A percentile compares a stretch with the other conserved stretches of the same genome.
Conservation (phyloP, 2,797 vertebrate species). For the Furcifer pardalis region DNA sequence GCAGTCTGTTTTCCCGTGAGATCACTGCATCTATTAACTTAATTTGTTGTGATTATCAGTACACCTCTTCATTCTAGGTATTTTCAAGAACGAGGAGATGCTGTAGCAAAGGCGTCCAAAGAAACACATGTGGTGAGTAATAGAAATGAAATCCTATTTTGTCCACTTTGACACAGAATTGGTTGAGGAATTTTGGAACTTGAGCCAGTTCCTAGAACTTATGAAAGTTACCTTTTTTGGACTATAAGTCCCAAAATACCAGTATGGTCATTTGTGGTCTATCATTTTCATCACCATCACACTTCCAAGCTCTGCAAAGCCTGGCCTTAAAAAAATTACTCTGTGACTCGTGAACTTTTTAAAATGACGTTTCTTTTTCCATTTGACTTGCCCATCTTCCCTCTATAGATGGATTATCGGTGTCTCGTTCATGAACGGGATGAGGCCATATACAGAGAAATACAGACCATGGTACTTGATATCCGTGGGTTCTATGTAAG, state of each 20-base stretch:
- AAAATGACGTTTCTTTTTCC: neutral
- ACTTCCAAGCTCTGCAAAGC: too few relatives aligned
- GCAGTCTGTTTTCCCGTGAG: too few relatives aligned
- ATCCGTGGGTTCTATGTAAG: constrained; percentile 89
- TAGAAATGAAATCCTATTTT: neutral
- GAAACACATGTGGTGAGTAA: constrained; percentile 89
- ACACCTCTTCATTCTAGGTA: constrained; percentile 74
- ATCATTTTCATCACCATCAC: too few relatives aligned
- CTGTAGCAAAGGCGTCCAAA: constrained; percentile 91
- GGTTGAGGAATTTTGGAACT: too few relatives aligned
- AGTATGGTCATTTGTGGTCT: too few relatives aligned
- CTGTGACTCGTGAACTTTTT: neutral
- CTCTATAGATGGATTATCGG: constrained; percentile 91
- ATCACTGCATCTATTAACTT: too few relatives aligned
- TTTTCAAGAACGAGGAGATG: constrained; percentile 89
- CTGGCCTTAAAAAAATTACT: neutral
- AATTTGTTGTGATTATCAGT: neutral
- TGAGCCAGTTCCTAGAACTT: neutral
- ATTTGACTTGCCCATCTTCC: neutral
- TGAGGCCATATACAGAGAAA: constrained; percentile 79
- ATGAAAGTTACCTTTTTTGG: neutral
- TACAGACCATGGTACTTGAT: constrained; percentile 83
- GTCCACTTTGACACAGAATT: neutral
- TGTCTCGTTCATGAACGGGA: constrained; percentile 87
- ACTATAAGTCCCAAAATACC: too few relatives aligned